phyloP scores from a whole-genome alignment of 2,888 invertebrate species.

The Chaetogeoica ovagalla region DNA sequence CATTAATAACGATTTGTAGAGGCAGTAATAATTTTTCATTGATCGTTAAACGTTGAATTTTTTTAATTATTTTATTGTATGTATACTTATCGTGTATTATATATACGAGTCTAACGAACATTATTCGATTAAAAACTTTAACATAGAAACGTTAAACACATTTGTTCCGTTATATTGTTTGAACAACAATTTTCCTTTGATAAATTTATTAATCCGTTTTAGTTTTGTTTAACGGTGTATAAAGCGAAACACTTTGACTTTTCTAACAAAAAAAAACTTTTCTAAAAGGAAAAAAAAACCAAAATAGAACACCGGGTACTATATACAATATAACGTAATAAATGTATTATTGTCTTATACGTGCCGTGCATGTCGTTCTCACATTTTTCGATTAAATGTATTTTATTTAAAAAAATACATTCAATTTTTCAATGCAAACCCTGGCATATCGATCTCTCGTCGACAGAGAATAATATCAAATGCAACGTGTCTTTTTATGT shows the following conservation, averaged over 20 bases:
- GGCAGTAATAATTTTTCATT: too few species aligned
- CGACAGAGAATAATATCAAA: not conserved
- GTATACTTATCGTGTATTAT: too few species aligned
- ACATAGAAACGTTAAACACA: too few species aligned
- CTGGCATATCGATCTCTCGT: not conserved
- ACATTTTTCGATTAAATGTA: slow-evolving; percentile 1
- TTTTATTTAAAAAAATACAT: not conserved
- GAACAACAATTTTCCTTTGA: not conserved
- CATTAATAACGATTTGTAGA: too few species aligned
- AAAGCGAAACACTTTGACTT: not conserved
- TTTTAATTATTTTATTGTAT: too few species aligned
- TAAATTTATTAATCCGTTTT: not conserved
- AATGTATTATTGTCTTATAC: not conserved
- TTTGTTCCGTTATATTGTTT: too few species aligned
- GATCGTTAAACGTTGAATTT: too few species aligned
- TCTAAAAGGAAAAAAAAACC: not conserved
- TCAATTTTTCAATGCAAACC: not conserved
- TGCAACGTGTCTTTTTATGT: not conserved
- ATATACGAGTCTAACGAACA: too few species aligned
- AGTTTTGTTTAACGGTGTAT: not conserved
- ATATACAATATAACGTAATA: not conserved
- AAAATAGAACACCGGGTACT: not conserved
- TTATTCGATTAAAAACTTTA: too few species aligned
- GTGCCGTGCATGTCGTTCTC: not conserved
- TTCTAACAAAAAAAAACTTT: too few species aligned